Conservation (phyloP, 2,888 invertebrate species). For the Spicauda simplicius region DNA sequence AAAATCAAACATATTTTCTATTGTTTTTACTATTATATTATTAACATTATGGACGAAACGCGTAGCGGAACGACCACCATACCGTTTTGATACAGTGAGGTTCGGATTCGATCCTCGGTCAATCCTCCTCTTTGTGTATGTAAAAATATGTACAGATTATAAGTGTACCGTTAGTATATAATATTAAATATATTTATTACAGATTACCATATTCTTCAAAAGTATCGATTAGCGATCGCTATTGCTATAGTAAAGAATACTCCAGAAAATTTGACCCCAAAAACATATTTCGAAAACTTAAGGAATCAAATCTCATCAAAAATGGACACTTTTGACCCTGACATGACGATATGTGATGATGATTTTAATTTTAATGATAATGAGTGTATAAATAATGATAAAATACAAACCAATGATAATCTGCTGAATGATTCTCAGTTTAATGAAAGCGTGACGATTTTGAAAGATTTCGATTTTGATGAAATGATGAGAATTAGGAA, state of each 20-base stretch:
- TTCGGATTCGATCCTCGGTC: no score
- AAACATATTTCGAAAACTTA: constrained; percentile 36
- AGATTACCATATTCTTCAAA: constrained; percentile 41
- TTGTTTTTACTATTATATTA: no score
- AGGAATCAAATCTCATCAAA: constrained; percentile 28
- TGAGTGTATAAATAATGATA: constrained; percentile 5
- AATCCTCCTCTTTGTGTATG: no score
- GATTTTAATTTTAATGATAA: constrained; percentile 27
- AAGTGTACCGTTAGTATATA: no score
- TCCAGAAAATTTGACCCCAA: constrained; percentile 36
- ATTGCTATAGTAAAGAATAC: constrained; percentile 41
- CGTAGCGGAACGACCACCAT: no score
- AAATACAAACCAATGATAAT: constrained; percentile 7
- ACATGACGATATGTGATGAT: constrained; percentile 34
- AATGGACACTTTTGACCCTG: constrained; percentile 31
- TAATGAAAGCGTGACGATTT: constrained; percentile 40
- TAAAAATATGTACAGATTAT: no score
- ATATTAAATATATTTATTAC: neutral
- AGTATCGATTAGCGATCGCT: constrained; percentile 41
- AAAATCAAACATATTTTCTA: no score
- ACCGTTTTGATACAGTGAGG: no score
- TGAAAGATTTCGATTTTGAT: constrained; percentile 40
- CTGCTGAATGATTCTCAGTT: constrained; percentile 8
- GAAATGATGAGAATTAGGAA: constrained; percentile 8
- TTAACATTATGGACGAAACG: no score